Percentiles rank a stretch among this genome's conserved stretches.
Evolutionary conservation across 53 echinoderm and acorn worm species (phyloP).

Genomic region (Actinopyga echinites): DNA sequence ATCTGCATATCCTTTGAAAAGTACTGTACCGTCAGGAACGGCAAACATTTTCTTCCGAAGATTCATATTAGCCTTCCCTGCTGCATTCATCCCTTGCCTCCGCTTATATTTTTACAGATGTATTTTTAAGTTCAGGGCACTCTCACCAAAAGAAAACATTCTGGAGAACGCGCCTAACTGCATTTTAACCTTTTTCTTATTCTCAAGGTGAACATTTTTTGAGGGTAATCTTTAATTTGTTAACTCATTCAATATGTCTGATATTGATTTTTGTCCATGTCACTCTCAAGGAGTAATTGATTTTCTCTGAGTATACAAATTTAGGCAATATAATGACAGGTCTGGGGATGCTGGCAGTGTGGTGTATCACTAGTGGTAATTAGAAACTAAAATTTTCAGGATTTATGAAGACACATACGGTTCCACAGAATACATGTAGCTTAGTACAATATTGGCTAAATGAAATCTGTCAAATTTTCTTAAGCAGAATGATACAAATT

Average conservation of each 20-base stretch:
- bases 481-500: no score
- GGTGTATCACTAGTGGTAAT: no score
- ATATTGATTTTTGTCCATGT: constrained; percentile 19
- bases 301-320: constrained; percentile 4
- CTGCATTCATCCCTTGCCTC: not conserved
- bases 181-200: not conserved
- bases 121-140: not conserved
- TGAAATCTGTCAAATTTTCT: no score
- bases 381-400: no score
- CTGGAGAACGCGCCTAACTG: not conserved
- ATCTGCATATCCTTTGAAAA: no score
- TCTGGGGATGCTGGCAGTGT: no score
- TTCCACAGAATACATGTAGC: no score
- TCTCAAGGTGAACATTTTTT: constrained; percentile 29
- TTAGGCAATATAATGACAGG: not conserved
- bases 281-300: constrained; percentile 16
- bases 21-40: no score
- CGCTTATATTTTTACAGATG: constrained; percentile 6
- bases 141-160: not conserved
- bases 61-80: not conserved
- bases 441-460: no score
- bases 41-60: no score
- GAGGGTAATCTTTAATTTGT: not conserved
- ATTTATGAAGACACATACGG: no score
- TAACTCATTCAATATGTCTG: constrained; percentile 7